A percentile compares a stretch with the other conserved stretches of the same genome.
Conservation (phyloP, 2,797 vertebrate genomes). For the Oryzias sinensis region DNA sequence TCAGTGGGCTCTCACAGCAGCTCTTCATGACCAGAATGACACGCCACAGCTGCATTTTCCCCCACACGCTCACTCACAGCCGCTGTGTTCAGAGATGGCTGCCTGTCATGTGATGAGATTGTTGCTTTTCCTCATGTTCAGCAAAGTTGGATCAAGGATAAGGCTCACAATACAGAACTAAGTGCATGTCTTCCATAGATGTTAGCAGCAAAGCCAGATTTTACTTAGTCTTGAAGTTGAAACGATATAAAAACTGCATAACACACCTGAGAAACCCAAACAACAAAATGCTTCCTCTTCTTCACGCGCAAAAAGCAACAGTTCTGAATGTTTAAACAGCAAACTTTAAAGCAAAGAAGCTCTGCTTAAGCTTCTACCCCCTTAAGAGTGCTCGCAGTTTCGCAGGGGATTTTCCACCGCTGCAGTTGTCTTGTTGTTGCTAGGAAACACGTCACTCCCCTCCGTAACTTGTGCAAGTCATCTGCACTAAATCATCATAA, state of each 20-base stretch:
- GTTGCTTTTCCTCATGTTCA: conserved; percentile 35
- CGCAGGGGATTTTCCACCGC: conserved; percentile 2
- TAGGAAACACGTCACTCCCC: neutral
- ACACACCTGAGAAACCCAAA: neutral
- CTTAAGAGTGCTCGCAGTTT: conserved; percentile 1
- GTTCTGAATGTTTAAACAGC: neutral
- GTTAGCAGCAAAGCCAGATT: neutral
- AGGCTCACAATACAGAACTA: conserved; percentile 9
- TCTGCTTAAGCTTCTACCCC: neutral
- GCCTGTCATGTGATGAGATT: conserved; percentile 33
- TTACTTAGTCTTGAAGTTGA: conserved; percentile 9
- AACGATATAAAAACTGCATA: neutral
- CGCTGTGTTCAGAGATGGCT: conserved; percentile 25
- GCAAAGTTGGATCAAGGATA: conserved; percentile 21
- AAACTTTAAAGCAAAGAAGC: conserved; percentile 4
- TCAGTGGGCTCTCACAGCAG: conserved; percentile 32
- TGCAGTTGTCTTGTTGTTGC: neutral
- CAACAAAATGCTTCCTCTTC: neutral
- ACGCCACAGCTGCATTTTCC: conserved; percentile 42
- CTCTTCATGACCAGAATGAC: conserved; percentile 33
- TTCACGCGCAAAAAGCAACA: neutral
- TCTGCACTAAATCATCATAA: conserved; percentile 2
- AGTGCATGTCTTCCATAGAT: conserved; percentile 8
- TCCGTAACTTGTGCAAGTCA: neutral
- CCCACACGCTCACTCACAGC: conserved; percentile 12